Conservation (phyloP, 1,140 invertebrate species). For the Drosophila arizonae region DNA sequence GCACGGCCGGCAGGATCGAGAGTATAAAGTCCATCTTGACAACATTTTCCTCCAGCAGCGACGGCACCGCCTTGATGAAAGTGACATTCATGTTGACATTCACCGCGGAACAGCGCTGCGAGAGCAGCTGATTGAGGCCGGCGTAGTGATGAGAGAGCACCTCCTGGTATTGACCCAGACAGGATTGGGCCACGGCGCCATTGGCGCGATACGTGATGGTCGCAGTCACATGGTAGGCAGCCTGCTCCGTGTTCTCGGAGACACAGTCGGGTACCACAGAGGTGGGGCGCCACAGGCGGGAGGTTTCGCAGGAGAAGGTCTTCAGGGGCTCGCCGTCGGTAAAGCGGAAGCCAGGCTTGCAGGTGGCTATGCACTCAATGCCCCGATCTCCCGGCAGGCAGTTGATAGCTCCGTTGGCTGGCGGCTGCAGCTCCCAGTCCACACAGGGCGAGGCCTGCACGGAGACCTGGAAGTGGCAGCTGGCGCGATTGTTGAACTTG, state of each 20-base stretch:
- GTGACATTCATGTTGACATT: slow-evolving; percentile 97
- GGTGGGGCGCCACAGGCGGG: slow-evolving; percentile 91
- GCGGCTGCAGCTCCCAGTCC: slow-evolving; percentile 95
- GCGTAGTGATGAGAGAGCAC: slow-evolving; percentile 91
- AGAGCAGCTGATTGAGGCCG: slow-evolving; percentile 91
- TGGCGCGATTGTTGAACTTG: slow-evolving; percentile 93
- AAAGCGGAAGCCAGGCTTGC: slow-evolving; percentile 95
- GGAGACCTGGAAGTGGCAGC: slow-evolving; percentile 96
- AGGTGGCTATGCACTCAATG: slow-evolving; percentile 94
- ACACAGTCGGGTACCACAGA: slow-evolving; percentile 96
- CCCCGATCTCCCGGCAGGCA: slow-evolving; percentile 91
- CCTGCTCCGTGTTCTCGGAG: slow-evolving; percentile 96
- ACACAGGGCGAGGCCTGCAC: slow-evolving; percentile 97
- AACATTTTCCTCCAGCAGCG: slow-evolving; percentile 92
- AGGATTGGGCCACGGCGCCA: slow-evolving; percentile 92
- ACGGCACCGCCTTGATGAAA: slow-evolving; percentile 91
- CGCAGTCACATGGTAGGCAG: slow-evolving; percentile 95
- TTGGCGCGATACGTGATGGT: slow-evolving; percentile 95
- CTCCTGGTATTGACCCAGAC: slow-evolving; percentile 93
- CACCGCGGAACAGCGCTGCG: slow-evolving; percentile 95
- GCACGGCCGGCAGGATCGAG: slow-evolving; percentile 92
- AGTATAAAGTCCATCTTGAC: slow-evolving; percentile 94
- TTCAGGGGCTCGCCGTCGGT: slow-evolving; percentile 94
- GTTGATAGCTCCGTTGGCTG: slow-evolving; percentile 93
- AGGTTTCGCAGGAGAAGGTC: slow-evolving; percentile 91